phyloP scores from a whole-genome alignment of 2,113 vertebrate species.

The Halcyon malimbica region DNA sequence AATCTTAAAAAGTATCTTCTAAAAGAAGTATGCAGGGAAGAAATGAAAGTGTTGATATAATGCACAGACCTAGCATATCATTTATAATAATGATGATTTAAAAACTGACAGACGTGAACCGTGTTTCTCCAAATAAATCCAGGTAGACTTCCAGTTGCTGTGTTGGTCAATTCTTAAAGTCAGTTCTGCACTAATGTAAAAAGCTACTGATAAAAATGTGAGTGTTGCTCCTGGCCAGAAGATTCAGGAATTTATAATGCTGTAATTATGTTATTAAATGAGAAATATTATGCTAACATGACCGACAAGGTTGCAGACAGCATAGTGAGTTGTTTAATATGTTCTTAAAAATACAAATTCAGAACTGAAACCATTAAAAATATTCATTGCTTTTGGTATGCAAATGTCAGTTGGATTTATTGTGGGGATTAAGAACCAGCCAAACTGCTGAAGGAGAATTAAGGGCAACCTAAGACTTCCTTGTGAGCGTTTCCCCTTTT shows the following conservation, averaged over 20 bases:
- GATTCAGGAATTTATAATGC: constrained; percentile 32
- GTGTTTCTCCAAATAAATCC: constrained; percentile 63
- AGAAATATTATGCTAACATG: constrained; percentile 12
- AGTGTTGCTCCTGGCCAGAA: constrained; percentile 35
- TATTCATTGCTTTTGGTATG: constrained; percentile 39
- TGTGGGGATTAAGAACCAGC: constrained; percentile 54
- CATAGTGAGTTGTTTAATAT: constrained; percentile 26
- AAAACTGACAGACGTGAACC: constrained; percentile 35
- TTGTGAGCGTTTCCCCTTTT: constrained; percentile 16
- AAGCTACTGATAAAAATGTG: constrained; percentile 47
- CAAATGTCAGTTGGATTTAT: constrained; percentile 60
- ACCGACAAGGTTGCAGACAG: constrained; percentile 47
- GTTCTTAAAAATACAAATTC: constrained; percentile 34
- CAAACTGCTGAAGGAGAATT: constrained; percentile 59
- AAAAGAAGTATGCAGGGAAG: constrained; percentile 71
- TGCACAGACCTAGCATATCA: constrained; percentile 59
- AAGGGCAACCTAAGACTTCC: constrained; percentile 39
- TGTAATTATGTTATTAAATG: constrained; percentile 50
- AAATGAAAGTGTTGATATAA: constrained; percentile 72
- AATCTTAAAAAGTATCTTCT: constrained; percentile 76
- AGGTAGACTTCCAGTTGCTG: constrained; percentile 53
- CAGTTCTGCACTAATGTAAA: constrained; percentile 63
- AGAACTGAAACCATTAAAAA: constrained; percentile 35
- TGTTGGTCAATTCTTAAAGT: constrained; percentile 66
- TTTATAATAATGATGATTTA: constrained; percentile 55